Evolutionary conservation across 2,888 invertebrate species (phyloP), one percentile per base, ranked within the genome.

Genomic region (Sericinus montela): DNA sequence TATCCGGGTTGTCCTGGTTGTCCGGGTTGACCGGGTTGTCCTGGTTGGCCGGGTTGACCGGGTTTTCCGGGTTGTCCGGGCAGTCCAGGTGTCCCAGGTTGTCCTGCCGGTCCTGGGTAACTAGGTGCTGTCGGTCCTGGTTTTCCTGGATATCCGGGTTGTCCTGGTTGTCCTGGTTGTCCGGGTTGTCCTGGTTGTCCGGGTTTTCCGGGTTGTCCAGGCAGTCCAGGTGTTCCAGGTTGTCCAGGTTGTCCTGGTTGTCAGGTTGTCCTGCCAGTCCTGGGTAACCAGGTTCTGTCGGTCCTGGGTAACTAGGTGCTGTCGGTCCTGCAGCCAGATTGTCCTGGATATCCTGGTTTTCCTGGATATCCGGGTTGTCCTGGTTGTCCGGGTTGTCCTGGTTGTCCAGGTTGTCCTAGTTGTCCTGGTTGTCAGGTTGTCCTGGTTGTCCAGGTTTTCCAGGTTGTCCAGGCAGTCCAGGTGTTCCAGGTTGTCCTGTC

Each of bases 311-410:
- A 5, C 62, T 69, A 1, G 61, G 58, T 59, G 74, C 1, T 0
- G 54, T 51, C 7, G 19, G 6, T 3, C 57, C 54, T 32, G 45
- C 52, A 25, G 53, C 57, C 56, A 1, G 58, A 56, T 9, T 58
- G 16, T 0, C 60, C 62, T 0, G 58, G 58, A 0, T 52, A 25
- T 0, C 69, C 66, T 29, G 62, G 59, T 1, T 51, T 15, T 1
- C 55, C 87, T 28, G 92, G 92, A 19, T 62, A 80, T 9, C 80
- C 88, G 0, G 81, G 82, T 5, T 67, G 65, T 2, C 72, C 83
- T 0, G 52, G 50, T 10, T 52, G 38, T 55, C 57, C 56, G 19
- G 56, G 43, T 0, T 56, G 50, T 37, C 65, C 67, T 10, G 59
- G 66, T n/a, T 14, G 13, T 13, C 54, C 56, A 6, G 58, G 60